These are phyloP conservation scores for Pheosia tremula DNA, from an alignment of 2,888 invertebrate species.

Conservation along the genomic window DNA sequence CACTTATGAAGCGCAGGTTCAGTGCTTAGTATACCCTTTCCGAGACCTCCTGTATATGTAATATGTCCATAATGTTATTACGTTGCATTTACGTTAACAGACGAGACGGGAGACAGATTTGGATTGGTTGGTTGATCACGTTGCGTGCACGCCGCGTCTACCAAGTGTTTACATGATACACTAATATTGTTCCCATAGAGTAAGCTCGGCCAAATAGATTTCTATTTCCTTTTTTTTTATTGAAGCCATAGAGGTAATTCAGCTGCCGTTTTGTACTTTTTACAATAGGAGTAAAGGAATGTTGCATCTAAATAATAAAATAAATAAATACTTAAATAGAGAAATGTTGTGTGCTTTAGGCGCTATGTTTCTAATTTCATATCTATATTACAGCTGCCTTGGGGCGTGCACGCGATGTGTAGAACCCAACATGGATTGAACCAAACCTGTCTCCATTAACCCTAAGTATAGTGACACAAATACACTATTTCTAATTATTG, in stretches of 20 bases:
- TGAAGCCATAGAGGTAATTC: slow-evolving; percentile 52
- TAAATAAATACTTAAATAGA: slow-evolving; percentile 49
- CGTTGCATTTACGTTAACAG: slow-evolving; percentile 30
- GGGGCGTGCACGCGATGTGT: slow-evolving; percentile 61
- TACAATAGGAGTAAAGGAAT: slow-evolving; percentile 49
- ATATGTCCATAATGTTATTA: slow-evolving; percentile 36
- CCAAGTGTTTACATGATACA: slow-evolving; percentile 56
- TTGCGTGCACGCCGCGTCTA: slow-evolving; percentile 61
- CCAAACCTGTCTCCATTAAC: slow-evolving; percentile 45
- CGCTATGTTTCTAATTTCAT: slow-evolving; percentile 57
- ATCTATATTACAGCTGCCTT: slow-evolving; percentile 73
- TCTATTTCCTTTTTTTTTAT: slow-evolving; percentile 48
- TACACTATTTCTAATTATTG: slow-evolving; percentile 33
- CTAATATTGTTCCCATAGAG: slow-evolving; percentile 80
- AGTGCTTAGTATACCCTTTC: too few relatives aligned
- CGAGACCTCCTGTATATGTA: slow-evolving; percentile 10
- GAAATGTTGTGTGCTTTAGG: slow-evolving; percentile 42
- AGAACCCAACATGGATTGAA: not conserved
- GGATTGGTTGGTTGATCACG: slow-evolving; percentile 34
- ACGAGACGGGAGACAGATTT: slow-evolving; percentile 49
- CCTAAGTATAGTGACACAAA: slow-evolving; percentile 32
- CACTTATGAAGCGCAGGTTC: too few relatives aligned
- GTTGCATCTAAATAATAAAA: slow-evolving; percentile 48
- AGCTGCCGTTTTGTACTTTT: slow-evolving; percentile 77
- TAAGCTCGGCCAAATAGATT: slow-evolving; percentile 76